Evolutionary conservation across 2,888 invertebrate genomes (phyloP).

Genomic region (Sesia bembeciformis): DNA sequence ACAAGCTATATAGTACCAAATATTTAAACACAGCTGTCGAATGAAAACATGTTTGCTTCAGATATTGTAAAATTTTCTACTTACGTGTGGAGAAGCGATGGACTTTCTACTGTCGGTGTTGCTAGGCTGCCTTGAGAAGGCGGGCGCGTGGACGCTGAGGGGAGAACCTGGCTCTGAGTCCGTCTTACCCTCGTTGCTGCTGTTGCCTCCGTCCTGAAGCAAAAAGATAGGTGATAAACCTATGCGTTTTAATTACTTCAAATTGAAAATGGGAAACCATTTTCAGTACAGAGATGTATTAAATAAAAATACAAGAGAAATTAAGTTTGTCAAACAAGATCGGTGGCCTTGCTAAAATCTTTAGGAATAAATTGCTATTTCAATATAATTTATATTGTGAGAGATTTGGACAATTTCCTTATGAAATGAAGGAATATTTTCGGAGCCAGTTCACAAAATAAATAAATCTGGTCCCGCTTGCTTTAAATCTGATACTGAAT

Average conservation of each 20-base stretch:
- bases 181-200: constrained; percentile 58
- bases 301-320: background rate
- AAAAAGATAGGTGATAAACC: background rate
- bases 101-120: constrained; percentile 56
- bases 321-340: background rate
- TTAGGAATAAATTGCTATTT: too few relatives aligned
- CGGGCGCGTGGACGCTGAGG: constrained; percentile 45
- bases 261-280: background rate
- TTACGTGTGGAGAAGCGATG: constrained; percentile 50
- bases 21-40: too few relatives aligned
- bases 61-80: constrained; percentile 12
- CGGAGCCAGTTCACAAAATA: too few relatives aligned
- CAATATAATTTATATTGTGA: too few relatives aligned
- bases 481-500: too few relatives aligned
- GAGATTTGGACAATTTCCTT: too few relatives aligned
- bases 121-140: constrained; percentile 56
- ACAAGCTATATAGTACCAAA: too few relatives aligned
- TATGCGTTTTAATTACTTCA: background rate
- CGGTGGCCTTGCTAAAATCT: too few relatives aligned
- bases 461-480: too few relatives aligned
- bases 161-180: constrained; percentile 65
- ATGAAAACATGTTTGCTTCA: too few relatives aligned
- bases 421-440: too few relatives aligned
- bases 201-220: constrained; percentile 53
- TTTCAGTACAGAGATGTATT: background rate